Conservation (phyloP, 92 coral and sea anemone genomes). For the Galaxea fascicularis region DNA sequence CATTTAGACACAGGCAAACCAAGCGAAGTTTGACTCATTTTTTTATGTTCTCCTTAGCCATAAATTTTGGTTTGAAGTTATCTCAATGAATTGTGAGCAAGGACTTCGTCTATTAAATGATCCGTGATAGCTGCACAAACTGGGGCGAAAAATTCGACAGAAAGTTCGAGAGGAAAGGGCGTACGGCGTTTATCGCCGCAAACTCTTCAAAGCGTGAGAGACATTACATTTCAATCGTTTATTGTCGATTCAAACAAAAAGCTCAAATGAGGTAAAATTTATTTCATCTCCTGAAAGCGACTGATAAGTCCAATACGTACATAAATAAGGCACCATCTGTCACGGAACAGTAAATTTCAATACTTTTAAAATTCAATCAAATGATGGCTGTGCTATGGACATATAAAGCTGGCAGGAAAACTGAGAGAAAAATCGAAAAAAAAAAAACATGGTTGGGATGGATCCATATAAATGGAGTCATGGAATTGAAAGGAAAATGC, state of each 20-base stretch:
- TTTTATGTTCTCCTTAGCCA: neutral
- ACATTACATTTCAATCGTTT: too few relatives aligned
- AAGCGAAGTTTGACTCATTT: too few relatives aligned
- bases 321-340: neutral
- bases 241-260: neutral
- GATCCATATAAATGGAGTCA: too few relatives aligned
- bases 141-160: neutral
- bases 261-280: neutral
- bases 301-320: neutral
- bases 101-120: neutral
- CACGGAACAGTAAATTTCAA: slow-evolving; percentile 27
- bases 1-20: neutral
- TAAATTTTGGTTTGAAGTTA: neutral
- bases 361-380: neutral
- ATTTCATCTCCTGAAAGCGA: too few relatives aligned
- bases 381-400: neutral
- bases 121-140: neutral
- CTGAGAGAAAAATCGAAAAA: neutral
- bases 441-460: too few relatives aligned
- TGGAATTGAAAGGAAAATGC: too few relatives aligned
- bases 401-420: neutral
- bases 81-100: neutral
- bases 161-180: slow-evolving; percentile 43
- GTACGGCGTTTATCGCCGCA: neutral
- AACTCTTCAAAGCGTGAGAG: neutral